Evolutionary conservation across 2,113 vertebrate species (phyloP).

Genomic region (Coreoperca whiteheadi): DNA sequence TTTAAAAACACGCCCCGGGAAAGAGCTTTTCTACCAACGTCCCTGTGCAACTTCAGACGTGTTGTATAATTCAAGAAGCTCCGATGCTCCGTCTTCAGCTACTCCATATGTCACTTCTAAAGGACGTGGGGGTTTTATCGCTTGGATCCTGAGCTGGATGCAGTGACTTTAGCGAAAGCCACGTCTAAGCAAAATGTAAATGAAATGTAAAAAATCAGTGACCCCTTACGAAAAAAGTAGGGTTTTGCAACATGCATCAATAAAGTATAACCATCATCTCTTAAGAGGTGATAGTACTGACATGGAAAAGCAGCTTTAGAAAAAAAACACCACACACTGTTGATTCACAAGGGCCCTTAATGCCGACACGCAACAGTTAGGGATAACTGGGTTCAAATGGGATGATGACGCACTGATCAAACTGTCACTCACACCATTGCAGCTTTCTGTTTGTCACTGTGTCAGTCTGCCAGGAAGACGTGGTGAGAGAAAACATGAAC

Average conservation of each 20-base stretch:
- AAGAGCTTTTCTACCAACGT: constrained; percentile 6
- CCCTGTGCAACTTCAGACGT: background rate
- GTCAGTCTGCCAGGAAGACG: background rate
- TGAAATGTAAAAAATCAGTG: constrained; percentile 11
- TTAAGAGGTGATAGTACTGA: background rate
- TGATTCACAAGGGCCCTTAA: background rate
- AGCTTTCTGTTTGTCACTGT: constrained; percentile 14
- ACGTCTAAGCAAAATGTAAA: constrained; percentile 33
- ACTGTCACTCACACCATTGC: constrained; percentile 1
- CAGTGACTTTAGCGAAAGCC: background rate
- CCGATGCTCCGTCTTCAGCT: background rate
- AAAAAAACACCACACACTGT: background rate
- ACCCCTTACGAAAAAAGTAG: background rate
- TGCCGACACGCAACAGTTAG: background rate
- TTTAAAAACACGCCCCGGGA: background rate
- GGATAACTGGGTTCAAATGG: background rate
- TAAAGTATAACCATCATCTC: background rate
- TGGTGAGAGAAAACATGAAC: background rate
- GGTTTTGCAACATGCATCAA: constrained; percentile 24
- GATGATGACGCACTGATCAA: background rate
- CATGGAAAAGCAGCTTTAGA: background rate
- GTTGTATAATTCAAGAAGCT: background rate
- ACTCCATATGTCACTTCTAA: background rate
- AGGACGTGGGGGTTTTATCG: background rate
- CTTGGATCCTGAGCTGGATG: background rate